These are phyloP conservation scores for Brachycybe producta DNA, from an alignment of 2,888 invertebrate genomes.

Conservation along the genomic window DNA sequence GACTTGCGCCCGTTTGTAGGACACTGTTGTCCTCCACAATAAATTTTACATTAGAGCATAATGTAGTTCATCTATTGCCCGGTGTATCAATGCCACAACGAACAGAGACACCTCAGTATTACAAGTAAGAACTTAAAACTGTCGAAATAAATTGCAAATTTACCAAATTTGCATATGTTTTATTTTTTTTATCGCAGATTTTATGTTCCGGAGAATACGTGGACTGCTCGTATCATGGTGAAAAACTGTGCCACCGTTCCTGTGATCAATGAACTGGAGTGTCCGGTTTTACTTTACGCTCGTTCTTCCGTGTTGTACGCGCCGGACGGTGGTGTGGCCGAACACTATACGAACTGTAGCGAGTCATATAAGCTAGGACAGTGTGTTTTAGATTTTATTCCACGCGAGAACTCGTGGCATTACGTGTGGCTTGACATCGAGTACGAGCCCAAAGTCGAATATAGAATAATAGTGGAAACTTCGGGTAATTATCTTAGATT, in stretches of 20 bases:
- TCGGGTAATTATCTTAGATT: slow-evolving; percentile 11
- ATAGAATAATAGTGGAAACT: slow-evolving; percentile 20
- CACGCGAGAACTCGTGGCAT: slow-evolving; percentile 27
- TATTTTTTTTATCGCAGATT: slow-evolving; percentile 24
- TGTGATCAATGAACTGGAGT: slow-evolving; percentile 17
- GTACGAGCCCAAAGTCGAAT: slow-evolving; percentile 15
- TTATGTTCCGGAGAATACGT: slow-evolving; percentile 26
- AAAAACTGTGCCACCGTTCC: slow-evolving; percentile 20
- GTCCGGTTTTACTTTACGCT: slow-evolving; percentile 22
- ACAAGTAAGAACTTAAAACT: slow-evolving; percentile 23
- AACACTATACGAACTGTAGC: slow-evolving; percentile 17
- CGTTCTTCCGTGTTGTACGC: slow-evolving; percentile 6
- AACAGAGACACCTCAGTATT: slow-evolving; percentile 22
- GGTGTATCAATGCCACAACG: slow-evolving; percentile 25
- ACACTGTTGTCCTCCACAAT: slow-evolving; percentile 25
- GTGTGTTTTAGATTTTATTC: slow-evolving; percentile 25
- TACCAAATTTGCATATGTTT: too few species aligned
- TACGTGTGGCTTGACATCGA: slow-evolving; percentile 17
- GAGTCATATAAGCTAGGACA: slow-evolving; percentile 15
- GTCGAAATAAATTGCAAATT: too few species aligned
- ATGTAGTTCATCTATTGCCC: slow-evolving; percentile 25
- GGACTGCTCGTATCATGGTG: slow-evolving; percentile 23
- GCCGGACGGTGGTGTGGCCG: neutral
- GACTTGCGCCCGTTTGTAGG: slow-evolving; percentile 24
- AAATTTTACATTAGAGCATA: slow-evolving; percentile 22